Evolutionary conservation across 2,113 vertebrate genomes (phyloP), one percentile per base, ranked within the genome.

Genomic region (Peromyscus maniculatus): DNA sequence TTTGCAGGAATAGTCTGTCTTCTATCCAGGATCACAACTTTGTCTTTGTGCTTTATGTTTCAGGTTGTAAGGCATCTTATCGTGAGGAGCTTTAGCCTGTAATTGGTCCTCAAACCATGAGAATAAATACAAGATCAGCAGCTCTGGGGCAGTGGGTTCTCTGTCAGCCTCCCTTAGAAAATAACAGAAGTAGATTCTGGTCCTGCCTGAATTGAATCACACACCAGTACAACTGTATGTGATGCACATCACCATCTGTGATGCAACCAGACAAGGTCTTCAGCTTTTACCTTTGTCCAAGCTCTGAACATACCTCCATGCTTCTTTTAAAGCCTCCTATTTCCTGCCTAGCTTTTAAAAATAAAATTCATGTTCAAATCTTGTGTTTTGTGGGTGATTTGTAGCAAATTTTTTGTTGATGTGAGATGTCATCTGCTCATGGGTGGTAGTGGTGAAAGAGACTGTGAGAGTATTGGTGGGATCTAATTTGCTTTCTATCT

Each of bases 191-290:
- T 84, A 88, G 84, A 28, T 99, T 98, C 98, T 98, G 98, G 97
- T 93, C 86, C 69, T 99, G 98, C 15, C 0, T 33, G 28, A 93
- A 98, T 36, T 98, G 99, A 0, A 0, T 87, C 5, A 98, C 97
- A 24, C 98, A 98, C 0, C 31, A 79, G 49, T 67, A 99, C 91
- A 66, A 97, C 59, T 99, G 99, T 36, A 91, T 1, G 0, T 9
- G 0, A 96, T 99, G 84, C 99, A 98, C 13, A 98, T 99, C 12
- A 55, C 55, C 55, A 55, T 12, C 55, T 99, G 99, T 99, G 99
- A 97, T 99, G 99, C 11, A 99, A 98, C 97, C 98, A 98, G 98
- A 39, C 98, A 3, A 96, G 79, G 97, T 89, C 19, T 28, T 69
- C 55, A 69, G 52, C 24, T 24, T 24, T 46, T 55, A 80, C 19